A percentile compares a stretch with the other conserved stretches of the same genome.
Evolutionary conservation across 2,113 vertebrate genomes (phyloP).

Genomic region (Porphyrio hochstetteri): DNA sequence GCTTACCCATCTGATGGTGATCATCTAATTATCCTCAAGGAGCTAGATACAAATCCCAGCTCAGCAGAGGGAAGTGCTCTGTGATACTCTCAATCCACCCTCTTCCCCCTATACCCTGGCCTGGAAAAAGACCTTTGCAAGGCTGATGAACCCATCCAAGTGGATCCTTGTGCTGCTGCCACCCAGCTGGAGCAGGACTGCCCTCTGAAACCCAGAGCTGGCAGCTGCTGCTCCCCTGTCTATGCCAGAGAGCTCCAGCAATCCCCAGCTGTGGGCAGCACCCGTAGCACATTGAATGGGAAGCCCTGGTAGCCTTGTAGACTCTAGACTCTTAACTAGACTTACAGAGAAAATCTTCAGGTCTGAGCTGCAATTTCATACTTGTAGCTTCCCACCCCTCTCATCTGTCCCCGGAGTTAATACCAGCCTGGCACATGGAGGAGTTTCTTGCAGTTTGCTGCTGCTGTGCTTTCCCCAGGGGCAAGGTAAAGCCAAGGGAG

Average conservation of each 20-base stretch:
- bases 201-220: background rate
- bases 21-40: constrained; percentile 32
- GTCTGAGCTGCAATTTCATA: background rate
- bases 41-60: background rate
- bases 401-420: background rate
- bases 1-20: constrained; percentile 11
- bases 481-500: background rate
- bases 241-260: background rate
- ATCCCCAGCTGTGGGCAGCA: background rate
- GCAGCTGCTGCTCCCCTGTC: background rate
- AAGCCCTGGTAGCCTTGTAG: background rate
- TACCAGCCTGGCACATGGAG: background rate
- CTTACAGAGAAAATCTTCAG: background rate
- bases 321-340: background rate
- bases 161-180: background rate
- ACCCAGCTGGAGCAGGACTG: background rate
- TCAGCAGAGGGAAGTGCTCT: background rate
- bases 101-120: background rate
- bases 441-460: background rate
- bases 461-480: background rate
- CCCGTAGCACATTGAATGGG: background rate
- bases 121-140: background rate
- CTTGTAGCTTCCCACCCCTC: background rate
- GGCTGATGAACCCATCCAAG: background rate
- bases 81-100: background rate